Evolutionary conservation across 2,797 vertebrate genomes (phyloP), one percentile per base, ranked within the genome.

Genomic region (Threskiornis aethiopicus): DNA sequence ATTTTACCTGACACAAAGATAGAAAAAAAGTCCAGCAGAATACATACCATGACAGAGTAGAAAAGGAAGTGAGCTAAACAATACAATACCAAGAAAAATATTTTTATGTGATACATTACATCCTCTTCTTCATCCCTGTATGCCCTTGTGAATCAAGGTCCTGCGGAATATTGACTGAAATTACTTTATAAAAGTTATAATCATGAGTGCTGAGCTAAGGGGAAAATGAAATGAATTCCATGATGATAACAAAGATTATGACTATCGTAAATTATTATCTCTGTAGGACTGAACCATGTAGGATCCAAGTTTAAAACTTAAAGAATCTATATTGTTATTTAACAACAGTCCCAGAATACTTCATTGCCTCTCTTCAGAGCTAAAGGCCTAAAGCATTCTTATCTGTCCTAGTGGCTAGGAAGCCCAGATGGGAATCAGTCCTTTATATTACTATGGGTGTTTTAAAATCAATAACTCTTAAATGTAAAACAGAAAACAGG

Each of bases 131-230:
- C 28, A 67, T 73, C 11, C 10, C 19, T 58, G 3, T 35, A 55
- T 92, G 81, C 11, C 81, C 73, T 89, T 96, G 71, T 71, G 61
- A 88, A 44, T 67, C 49, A 77, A 89, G 54, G 79, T 81, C 72
- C 39, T 94, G 41, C 12, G 65, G 67, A 89, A 94, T 92, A 89
- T 44, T 42, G 44, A 71, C 71, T 83, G 64, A 95, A 95, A 89
- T 92, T 73, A 67, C 52, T 80, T 93, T 91, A 61, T 75, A 75
- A 87, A 93, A 92, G 69, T 93, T 87, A 65, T 75, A 90, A 93
- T 90, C 42, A 42, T 46, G 57, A 92, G 26, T 84, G 57, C 89
- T 90, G 91, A 96, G 78, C 57, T 91, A 92, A 92, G 84, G 44
- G 29, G 44, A 87, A 93, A 93, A 83, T 71, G 26, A 85, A 94